Evolutionary conservation across 2,113 vertebrate genomes (phyloP).

Genomic region (Lanius collurio): DNA sequence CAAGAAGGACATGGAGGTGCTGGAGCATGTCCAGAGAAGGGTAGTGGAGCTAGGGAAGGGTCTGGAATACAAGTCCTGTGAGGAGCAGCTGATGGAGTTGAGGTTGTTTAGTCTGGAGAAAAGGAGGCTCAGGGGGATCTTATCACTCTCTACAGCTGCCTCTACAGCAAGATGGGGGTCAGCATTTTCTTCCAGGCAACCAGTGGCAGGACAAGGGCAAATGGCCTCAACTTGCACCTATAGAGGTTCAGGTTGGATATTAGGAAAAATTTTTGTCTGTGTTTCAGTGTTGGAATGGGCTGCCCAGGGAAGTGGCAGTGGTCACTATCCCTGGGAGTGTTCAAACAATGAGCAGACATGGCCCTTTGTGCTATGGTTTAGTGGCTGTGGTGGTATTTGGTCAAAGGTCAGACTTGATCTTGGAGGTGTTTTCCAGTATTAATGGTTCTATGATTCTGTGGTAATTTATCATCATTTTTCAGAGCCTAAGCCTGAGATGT

Average conservation of each 20-base stretch:
- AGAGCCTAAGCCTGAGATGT: neutral
- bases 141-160: neutral
- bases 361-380: neutral
- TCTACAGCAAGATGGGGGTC: neutral
- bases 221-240: neutral
- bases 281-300: neutral
- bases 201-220: neutral
- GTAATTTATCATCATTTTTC: neutral
- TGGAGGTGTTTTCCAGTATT: neutral
- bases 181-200: neutral
- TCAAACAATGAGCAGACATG: neutral
- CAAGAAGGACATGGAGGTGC: neutral
- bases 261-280: neutral
- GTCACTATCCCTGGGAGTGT: neutral
- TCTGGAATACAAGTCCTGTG: neutral
- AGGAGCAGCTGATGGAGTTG: neutral
- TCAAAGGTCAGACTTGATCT: neutral
- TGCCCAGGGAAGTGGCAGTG: neutral
- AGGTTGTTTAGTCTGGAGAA: neutral
- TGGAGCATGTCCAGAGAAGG: neutral
- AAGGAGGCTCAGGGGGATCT: neutral
- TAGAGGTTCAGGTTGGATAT: neutral
- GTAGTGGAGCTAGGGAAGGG: neutral
- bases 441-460: neutral
- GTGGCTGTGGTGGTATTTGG: neutral